Percentiles rank a stretch among this genome's conserved stretches.
Conservation (phyloP, 2,888 invertebrate genomes). For the Bruchidius siliquastri region DNA sequence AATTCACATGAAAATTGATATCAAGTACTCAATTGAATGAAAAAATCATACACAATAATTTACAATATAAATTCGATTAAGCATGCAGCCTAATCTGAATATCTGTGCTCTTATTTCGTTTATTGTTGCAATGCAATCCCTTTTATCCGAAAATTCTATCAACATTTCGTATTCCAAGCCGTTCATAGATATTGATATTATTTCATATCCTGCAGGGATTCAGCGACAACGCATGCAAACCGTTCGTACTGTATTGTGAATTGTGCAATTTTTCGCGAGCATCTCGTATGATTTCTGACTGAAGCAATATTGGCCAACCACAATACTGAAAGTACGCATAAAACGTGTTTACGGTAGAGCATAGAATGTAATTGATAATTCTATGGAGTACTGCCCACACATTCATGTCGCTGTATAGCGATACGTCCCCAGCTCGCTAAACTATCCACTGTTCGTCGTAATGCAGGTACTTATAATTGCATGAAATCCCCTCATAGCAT, state of each 20-base stretch:
- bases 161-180: neutral
- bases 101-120: neutral
- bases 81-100: neutral
- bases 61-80: no score
- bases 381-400: no score
- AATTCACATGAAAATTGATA: no score
- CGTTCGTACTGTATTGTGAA: neutral
- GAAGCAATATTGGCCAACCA: neutral
- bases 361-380: no score
- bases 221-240: neutral
- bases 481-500: no score
- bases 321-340: neutral
- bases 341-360: neutral
- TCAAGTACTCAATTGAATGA: no score
- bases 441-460: no score
- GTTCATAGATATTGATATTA: neutral
- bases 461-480: no score
- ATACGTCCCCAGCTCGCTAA: no score
- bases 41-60: no score
- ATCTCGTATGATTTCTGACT: neutral
- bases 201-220: neutral
- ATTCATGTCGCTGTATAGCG: no score
- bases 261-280: neutral
- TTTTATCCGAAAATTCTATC: neutral
- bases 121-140: neutral